phyloP scores from a whole-genome alignment of 1,140 invertebrate species.

The Carcinoscorpius rotundicauda region DNA sequence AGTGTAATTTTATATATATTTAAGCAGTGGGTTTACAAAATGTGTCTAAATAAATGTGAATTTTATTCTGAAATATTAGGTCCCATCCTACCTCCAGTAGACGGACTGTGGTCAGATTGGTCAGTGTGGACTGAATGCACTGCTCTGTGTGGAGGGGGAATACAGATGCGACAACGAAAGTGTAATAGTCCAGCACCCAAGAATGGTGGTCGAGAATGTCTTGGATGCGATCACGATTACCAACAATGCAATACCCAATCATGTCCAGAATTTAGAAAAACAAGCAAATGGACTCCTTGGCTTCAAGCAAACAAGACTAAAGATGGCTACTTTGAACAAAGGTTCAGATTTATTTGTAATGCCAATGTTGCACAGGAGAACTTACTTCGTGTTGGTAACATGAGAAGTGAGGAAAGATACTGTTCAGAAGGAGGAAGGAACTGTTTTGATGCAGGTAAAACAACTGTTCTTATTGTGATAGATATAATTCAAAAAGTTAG shows the following conservation, averaged over 20 bases:
- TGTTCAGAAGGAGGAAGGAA: slow-evolving; percentile 47
- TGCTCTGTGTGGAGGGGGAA: slow-evolving; percentile 29
- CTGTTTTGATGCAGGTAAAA: slow-evolving; percentile 31
- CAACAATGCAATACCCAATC: slow-evolving; percentile 53
- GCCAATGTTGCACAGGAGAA: slow-evolving; percentile 54
- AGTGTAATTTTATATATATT: not conserved
- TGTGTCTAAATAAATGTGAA: not conserved
- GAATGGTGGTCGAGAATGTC: slow-evolving; percentile 49
- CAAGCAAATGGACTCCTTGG: slow-evolving; percentile 65
- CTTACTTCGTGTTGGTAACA: slow-evolving; percentile 45
- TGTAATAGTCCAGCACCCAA: slow-evolving; percentile 51
- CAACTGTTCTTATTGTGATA: too few species aligned
- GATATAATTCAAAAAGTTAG: too few species aligned
- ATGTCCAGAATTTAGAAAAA: slow-evolving; percentile 51
- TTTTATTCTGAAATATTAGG: slow-evolving; percentile 2
- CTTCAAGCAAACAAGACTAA: slow-evolving; percentile 39
- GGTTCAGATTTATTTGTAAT: slow-evolving; percentile 61
- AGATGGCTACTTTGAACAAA: slow-evolving; percentile 51
- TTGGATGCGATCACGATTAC: slow-evolving; percentile 46
- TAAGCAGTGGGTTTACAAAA: slow-evolving; percentile 1
- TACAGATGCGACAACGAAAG: slow-evolving; percentile 34
- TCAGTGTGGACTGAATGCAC: slow-evolving; percentile 32
- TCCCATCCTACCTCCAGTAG: slow-evolving; percentile 11
- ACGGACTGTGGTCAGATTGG: slow-evolving; percentile 35
- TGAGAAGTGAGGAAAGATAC: slow-evolving; percentile 63